Percentiles rank a stretch among this genome's conserved stretches.
Evolutionary conservation across 2,797 vertebrate species (phyloP).

Genomic region (Hybognathus amarus): DNA sequence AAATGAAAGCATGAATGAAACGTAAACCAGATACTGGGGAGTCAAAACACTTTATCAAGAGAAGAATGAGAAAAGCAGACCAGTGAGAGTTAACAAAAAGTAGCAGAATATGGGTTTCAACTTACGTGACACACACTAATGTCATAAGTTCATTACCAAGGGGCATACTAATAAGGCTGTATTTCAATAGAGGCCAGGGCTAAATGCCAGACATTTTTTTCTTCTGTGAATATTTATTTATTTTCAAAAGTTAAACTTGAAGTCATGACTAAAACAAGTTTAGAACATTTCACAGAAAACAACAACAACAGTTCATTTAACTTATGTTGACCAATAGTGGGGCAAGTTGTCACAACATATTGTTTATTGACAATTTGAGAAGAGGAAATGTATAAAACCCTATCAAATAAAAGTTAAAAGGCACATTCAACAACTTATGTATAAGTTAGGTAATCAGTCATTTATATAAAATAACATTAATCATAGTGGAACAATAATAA

Average conservation of each 20-base stretch:
- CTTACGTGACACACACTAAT: neutral
- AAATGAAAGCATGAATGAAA: constrained; percentile 65
- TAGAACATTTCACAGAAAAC: neutral
- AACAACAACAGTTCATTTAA: neutral
- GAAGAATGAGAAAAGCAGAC: constrained; percentile 45
- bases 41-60: constrained; percentile 39
- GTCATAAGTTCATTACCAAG: neutral
- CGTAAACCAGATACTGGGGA: constrained; percentile 40
- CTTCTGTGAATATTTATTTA: neutral
- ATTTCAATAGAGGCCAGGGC: neutral
- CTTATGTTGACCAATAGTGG: neutral
- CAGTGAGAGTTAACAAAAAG: constrained; percentile 38
- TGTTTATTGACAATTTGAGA: neutral
- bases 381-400: neutral
- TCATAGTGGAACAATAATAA: neutral
- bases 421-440: neutral
- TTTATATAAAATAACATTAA: neutral
- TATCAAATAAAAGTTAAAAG: neutral
- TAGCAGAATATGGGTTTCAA: constrained; percentile 19
- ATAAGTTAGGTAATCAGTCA: neutral
- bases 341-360: neutral
- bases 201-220: neutral
- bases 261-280: neutral
- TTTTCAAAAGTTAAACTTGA: neutral
- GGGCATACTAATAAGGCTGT: neutral